Evolutionary conservation across 1,140 invertebrate genomes (phyloP), one percentile per base, ranked within the genome.

Genomic region (Diabrotica undecimpunctata): DNA sequence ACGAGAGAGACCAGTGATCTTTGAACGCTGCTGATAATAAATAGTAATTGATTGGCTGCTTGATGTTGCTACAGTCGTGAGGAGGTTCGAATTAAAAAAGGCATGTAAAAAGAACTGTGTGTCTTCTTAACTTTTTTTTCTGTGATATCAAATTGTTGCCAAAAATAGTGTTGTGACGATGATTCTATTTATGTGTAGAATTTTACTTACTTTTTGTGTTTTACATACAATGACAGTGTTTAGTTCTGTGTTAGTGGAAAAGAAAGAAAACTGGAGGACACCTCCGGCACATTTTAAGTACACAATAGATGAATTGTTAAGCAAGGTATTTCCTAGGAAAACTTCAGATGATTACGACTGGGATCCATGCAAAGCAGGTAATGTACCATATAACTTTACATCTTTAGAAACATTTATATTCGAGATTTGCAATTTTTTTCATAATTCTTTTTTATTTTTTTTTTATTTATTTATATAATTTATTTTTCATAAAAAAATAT

Each of bases 291-390:
- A 60, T 63, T 77, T 74, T 60, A 87, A 84, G 74, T 92, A 85
- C 72, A 88, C 86, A 59, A 83, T 88, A 70, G 87, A 92, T 36
- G 85, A 92, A 72, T 76, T 93, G 57, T 75, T 90, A 66, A 82
- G 78, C 55, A 81, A 78, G 37, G 81, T 82, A 65, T 91, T 90
- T 74, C 83, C 88, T 10, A 81, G 82, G 58, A 86, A 86, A 73
- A 84, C 87, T 41, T 91, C 89, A 38, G 84, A 84, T 69, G 91
- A 94, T 79, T 76, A 91, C 57, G 90, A 92, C 78, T 80, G 91
- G 81, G 92, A 94, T 82, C 87, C 92, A 65, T 94, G 92, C 79
- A 93, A 93, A 84, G 88, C 90, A 74, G 89, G 90, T 92, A 81
- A 89, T 46, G n/a, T 46, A 46, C 41, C 6, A 10, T 46, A 25